Base-by-base conservation (phyloP, 2,888 invertebrate species). In the Amphipoea oculea region DNA sequence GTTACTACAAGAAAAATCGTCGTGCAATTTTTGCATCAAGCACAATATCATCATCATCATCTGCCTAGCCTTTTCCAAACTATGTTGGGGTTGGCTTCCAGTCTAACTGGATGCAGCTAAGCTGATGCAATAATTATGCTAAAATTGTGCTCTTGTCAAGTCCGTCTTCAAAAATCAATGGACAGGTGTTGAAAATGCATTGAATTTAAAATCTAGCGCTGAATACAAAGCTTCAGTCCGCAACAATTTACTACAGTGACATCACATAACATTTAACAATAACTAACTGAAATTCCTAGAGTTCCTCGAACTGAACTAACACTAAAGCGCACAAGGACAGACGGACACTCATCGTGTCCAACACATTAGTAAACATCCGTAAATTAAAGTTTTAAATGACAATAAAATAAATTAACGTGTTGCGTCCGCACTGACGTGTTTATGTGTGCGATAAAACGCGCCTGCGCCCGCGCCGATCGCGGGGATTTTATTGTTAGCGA, bases 371-470 rank as follows among this genome's bases (percentile, higher is more conserved):
- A 96, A 96, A 96, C 96, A 95, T 93, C 92, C 94, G 93, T 96
- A 94, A 95, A 95, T 95, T 95, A 94, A 93, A 92, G 93, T 93
- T 94, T 95, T 93, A 94, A 95, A 94, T 93, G 94, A 92, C 93
- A 92, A 94, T 95, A 94, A 95, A 96, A 95, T 95, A 95, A 96
- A 96, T 94, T 93, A 93, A 91, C 90, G 92, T 89, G 79, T 86
- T 88, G 89, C 89, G 90, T 90, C 90, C 82, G 90, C 90, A 93
- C 90, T 92, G 94, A 93, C 91, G 93, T 92, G 92, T 94, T 94
- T 94, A 94, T 93, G 91, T 82, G 81, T 81, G 87, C 90, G 90
- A 92, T 94, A 93, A 94, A 94, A 91, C 89, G 90, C 88, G 89
- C 88, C 89, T 91, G 91, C 91, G 91, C 87, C 84, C 84, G 91